Conservation (phyloP, 2,113 vertebrate genomes). For the Carassius gibelio region DNA sequence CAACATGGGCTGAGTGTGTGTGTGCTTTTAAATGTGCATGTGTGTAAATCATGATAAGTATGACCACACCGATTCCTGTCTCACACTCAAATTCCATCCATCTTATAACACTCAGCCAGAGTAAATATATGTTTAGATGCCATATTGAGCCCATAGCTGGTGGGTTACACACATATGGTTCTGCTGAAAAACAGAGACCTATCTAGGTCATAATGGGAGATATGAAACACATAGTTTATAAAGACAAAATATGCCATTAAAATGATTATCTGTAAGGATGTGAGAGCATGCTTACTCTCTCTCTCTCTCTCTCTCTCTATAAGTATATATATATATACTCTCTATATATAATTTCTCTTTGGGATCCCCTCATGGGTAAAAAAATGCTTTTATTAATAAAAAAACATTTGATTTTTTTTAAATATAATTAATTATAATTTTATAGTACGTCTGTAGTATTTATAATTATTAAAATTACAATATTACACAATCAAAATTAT, state of each 20-base stretch:
- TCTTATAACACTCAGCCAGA: conserved; percentile 33
- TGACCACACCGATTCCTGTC: conserved; percentile 37
- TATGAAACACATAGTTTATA: conserved; percentile 35
- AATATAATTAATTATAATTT: too few species aligned
- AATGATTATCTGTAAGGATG: conserved; percentile 7
- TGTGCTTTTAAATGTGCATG: neutral
- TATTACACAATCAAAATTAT: too few species aligned
- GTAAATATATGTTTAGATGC: conserved; percentile 40
- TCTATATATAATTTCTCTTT: too few species aligned
- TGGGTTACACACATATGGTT: conserved; percentile 44
- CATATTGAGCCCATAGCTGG: conserved; percentile 29
- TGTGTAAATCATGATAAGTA: conserved; percentile 48
- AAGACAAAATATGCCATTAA: conserved; percentile 9
- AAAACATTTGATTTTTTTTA: too few species aligned
- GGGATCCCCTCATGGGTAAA: too few species aligned
- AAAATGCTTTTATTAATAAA: too few species aligned
- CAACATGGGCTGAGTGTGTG: neutral
- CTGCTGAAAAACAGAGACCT: conserved; percentile 28
- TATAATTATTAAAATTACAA: too few species aligned
- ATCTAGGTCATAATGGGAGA: conserved; percentile 23
- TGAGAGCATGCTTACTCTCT: neutral
- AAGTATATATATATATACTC: too few species aligned
- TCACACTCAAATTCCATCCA: conserved; percentile 4
- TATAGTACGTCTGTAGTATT: too few species aligned
- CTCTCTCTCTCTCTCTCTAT: too few species aligned